These are phyloP conservation scores for Dynastes maya DNA, from an alignment of 2,888 invertebrate species.

Conservation along the genomic window DNA sequence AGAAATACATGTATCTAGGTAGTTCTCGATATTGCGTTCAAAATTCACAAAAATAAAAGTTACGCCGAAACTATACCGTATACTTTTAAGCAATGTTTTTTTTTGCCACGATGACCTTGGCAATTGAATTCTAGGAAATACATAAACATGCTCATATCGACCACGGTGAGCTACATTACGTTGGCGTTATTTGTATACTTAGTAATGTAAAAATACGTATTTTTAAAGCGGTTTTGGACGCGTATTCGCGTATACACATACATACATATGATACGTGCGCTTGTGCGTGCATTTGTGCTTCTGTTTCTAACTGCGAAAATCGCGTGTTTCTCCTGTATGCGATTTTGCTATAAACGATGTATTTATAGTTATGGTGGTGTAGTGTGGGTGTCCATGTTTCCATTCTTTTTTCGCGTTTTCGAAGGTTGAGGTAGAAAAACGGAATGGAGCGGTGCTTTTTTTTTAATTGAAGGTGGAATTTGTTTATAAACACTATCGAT, in stretches of 20 bases:
- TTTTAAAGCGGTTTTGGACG: not conserved
- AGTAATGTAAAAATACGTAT: constrained; percentile 39
- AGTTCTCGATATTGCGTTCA: no score
- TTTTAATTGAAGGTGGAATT: not conserved
- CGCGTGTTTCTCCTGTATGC: not conserved
- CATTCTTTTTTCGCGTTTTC: not conserved
- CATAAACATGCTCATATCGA: constrained; percentile 41
- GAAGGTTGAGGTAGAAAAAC: not conserved
- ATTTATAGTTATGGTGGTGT: not conserved
- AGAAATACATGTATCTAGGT: no score
- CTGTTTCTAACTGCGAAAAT: constrained; percentile 28
- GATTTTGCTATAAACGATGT: not conserved
- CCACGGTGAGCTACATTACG: constrained; percentile 28
- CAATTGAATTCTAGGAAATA: constrained; percentile 46
- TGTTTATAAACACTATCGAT: constrained; percentile 7
- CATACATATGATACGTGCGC: not conserved
- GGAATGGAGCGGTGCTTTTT: not conserved
- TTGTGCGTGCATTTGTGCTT: not conserved
- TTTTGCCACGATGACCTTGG: constrained; percentile 33
- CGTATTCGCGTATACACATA: not conserved
- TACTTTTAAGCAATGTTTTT: constrained; percentile 37
- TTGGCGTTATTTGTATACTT: constrained; percentile 34
- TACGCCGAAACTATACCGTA: not conserved
- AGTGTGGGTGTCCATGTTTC: constrained; percentile 8
- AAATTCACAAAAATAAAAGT: constrained; percentile 12